A percentile compares a stretch with the other conserved stretches of the same genome.
Conservation (phyloP, 2,797 vertebrate genomes). For the Tadarida brasiliensis region DNA sequence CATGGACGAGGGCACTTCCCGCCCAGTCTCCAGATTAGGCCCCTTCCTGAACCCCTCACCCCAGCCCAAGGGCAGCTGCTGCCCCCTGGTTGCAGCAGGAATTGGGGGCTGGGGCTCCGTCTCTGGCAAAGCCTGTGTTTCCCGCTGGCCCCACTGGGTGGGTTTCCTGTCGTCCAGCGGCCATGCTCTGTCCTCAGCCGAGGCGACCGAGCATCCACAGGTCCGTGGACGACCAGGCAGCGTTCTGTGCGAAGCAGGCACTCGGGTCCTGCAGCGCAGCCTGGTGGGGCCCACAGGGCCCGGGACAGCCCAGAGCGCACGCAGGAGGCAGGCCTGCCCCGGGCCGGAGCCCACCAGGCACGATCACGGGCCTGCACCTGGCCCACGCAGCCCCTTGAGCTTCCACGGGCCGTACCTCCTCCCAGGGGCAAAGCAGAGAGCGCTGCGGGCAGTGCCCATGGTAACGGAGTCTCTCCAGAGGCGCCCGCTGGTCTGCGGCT, state of each 20-base stretch:
- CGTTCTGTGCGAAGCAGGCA: neutral
- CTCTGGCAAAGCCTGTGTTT: too few relatives aligned
- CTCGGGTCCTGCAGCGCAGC: rapidly evolving
- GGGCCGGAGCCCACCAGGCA: rapidly evolving
- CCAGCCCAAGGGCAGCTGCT: neutral
- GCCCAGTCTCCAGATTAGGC: neutral
- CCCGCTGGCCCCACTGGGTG: neutral
- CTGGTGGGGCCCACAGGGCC: neutral
- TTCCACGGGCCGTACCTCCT: too few relatives aligned
- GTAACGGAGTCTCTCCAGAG: neutral
- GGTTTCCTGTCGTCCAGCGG: neutral
- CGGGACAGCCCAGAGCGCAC: neutral
- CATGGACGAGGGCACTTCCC: neutral
- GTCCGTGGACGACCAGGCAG: neutral
- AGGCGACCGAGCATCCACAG: neutral
- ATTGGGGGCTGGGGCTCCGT: neutral
- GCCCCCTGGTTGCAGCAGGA: neutral
- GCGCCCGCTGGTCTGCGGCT: neutral
- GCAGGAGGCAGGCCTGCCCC: neutral
- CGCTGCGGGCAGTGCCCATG: too few relatives aligned
- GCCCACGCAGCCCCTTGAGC: neutral
- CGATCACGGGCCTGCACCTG: rapidly evolving
- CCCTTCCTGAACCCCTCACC: neutral
- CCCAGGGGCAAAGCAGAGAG: too few relatives aligned
- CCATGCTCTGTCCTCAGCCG: rapidly evolving